A percentile compares a stretch with the other conserved stretches of the same genome.
phyloP scores from a whole-genome alignment of 2,888 invertebrate species.

The Lumbricus terrestris region DNA sequence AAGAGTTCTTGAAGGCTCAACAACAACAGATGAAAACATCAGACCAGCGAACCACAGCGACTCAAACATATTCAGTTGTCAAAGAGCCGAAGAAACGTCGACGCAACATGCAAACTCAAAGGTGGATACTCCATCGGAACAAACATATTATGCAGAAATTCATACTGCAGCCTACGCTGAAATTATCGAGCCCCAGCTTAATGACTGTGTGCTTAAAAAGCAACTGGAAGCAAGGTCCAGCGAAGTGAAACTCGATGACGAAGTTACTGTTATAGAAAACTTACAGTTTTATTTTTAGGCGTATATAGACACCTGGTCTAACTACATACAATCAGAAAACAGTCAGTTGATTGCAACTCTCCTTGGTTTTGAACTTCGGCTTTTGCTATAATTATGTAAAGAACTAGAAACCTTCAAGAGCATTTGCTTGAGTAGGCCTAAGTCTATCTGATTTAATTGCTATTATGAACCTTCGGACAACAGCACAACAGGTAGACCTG shows the following conservation, averaged over 20 bases:
- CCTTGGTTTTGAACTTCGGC: too few relatives aligned
- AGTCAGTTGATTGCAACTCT: too few relatives aligned
- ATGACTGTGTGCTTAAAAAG: background rate
- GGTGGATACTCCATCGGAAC: background rate
- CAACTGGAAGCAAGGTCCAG: background rate
- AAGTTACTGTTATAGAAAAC: slow-evolving; percentile 3
- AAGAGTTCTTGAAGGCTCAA: background rate
- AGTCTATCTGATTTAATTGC: too few relatives aligned
- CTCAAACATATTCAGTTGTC: background rate
- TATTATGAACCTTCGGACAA: too few relatives aligned
- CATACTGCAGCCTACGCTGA: background rate
- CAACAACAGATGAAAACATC: background rate
- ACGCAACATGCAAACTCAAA: background rate
- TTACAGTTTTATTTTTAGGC: background rate
- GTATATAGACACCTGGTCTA: too few relatives aligned
- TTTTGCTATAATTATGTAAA: too few relatives aligned
- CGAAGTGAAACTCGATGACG: background rate
- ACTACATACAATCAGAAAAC: too few relatives aligned
- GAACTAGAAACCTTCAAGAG: too few relatives aligned
- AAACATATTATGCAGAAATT: background rate
- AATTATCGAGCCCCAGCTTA: background rate
- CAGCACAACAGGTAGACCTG: too few relatives aligned
- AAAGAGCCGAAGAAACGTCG: background rate
- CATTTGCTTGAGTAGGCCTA: too few relatives aligned
- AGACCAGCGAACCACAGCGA: background rate